Base-by-base conservation (phyloP, 2,888 invertebrate genomes). In the Venusia cambrica region DNA sequence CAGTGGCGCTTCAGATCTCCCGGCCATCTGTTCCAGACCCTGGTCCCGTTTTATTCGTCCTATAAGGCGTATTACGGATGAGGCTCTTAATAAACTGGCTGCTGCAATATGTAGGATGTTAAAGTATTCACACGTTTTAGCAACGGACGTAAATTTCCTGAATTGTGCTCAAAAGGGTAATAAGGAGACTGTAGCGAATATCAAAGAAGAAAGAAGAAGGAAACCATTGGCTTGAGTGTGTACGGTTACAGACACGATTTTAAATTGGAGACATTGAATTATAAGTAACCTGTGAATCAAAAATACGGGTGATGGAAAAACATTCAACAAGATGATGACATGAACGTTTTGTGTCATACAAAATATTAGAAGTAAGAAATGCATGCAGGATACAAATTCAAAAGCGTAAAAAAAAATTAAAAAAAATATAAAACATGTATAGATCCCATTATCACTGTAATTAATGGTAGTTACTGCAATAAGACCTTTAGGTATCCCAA, bases 81-180 rank as follows among this genome's bases (percentile, higher is more conserved):
- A 27, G 16, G 31, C 19, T 35, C 40, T 18, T 4, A n/a, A 19
- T 24, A 39, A 31, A 15, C 30, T 31, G 35, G 35, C n/a, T 35
- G 31, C 19, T 31, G 31, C 21, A 29, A 19, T 33, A 32, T 36
- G 29, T 33, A 38, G 20, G 21, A 34, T 35, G 39, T 30, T 40
- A 31, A 27, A 31, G 26, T 35, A 40, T 40, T 40, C 31, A 40
- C 35, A 40, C 35, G 35, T 12, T 22, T 9, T 35, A 34, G 35
- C 31, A 35, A 31, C n/a, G 27, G 26, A 24, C 14, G 35, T 36
- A 36, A 35, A 40, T 40, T 35, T 40, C 18, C 31, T 18, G 28
- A n/a, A 14, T 27, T 21, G 15, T 13, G 15, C 16, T 35, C 7
- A 16, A 9, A 19, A 11, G 19, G 21, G 31, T 35, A 21, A 31